These are phyloP conservation scores for Dorcus parallelipipedus DNA, from an alignment of 2,888 invertebrate species.

Conservation along the genomic window DNA sequence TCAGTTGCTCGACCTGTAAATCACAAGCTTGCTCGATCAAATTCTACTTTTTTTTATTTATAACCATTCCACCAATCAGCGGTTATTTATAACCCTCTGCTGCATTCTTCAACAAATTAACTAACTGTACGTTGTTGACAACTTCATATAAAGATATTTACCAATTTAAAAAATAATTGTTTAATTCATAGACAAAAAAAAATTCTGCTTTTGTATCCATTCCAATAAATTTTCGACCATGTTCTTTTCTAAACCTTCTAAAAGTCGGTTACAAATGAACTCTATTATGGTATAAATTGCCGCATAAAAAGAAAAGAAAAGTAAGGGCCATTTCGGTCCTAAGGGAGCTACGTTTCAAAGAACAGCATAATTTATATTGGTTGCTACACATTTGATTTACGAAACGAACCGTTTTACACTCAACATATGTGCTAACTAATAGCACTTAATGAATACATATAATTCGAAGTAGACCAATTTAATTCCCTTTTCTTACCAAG, in stretches of 20 bases:
- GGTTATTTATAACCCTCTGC: slow-evolving; percentile 8
- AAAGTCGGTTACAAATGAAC: no score
- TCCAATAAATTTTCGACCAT: no score
- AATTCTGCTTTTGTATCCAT: no score
- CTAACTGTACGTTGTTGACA: not conserved
- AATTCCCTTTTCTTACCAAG: slow-evolving; percentile 15
- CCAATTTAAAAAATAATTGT: no score
- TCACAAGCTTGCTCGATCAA: slow-evolving; percentile 30
- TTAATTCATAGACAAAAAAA: no score
- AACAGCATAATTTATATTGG: slow-evolving; percentile 14
- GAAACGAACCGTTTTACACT: slow-evolving; percentile 28
- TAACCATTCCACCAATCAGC: slow-evolving; percentile 12
- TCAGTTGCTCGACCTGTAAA: slow-evolving; percentile 47
- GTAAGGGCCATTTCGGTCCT: not conserved
- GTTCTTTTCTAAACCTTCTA: no score
- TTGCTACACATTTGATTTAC: slow-evolving; percentile 20
- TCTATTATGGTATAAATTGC: no score
- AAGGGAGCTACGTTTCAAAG: not conserved
- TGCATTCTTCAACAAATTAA: not conserved
- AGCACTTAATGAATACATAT: slow-evolving; percentile 38
- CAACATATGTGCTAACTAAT: slow-evolving; percentile 38
- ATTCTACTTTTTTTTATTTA: slow-evolving; percentile 19
- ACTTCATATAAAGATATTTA: not conserved
- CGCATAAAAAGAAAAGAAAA: no score
- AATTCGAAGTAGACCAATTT: slow-evolving; percentile 30